Evolutionary conservation across 2,797 vertebrate species (phyloP).

Genomic region (Carapus acus): DNA sequence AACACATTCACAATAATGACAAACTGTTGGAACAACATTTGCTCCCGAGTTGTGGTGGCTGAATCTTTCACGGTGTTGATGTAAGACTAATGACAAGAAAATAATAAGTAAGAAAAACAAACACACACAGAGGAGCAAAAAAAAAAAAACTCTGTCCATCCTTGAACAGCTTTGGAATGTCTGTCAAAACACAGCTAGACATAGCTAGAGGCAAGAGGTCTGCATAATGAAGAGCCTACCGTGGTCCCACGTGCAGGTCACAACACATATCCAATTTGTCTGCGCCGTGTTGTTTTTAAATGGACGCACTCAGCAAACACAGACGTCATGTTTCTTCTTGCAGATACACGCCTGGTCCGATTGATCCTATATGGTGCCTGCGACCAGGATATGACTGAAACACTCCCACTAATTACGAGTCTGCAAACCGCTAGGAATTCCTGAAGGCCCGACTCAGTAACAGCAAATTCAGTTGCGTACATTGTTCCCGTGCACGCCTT

Average conservation of each 20-base stretch:
- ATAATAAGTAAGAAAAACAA: conserved; percentile 55
- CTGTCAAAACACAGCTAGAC: conserved; percentile 64
- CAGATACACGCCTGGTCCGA: conserved; percentile 1
- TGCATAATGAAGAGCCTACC: conserved; percentile 40
- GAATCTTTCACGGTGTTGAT: conserved; percentile 31
- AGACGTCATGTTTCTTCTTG: conserved; percentile 4
- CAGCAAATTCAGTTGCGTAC: not conserved
- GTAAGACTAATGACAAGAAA: conserved; percentile 49
- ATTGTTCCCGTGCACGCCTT: too few species aligned
- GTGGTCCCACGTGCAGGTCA: conserved; percentile 43
- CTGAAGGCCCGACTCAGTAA: not conserved
- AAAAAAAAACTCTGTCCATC: conserved; percentile 28
- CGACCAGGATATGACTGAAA: not conserved
- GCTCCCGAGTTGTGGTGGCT: conserved; percentile 25
- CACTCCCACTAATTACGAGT: not conserved
- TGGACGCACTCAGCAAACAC: conserved; percentile 10
- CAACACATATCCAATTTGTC: conserved; percentile 48
- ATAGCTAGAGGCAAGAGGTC: conserved; percentile 47
- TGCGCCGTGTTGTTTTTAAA: conserved; percentile 26
- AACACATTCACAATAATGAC: conserved; percentile 20
- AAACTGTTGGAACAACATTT: conserved; percentile 21
- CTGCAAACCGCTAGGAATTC: not conserved
- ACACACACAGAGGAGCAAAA: conserved; percentile 28
- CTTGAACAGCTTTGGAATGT: conserved; percentile 55
- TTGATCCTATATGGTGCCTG: not conserved